Evolutionary conservation across 2,888 invertebrate species (phyloP).

Genomic region (Pseudococcus longispinus): DNA sequence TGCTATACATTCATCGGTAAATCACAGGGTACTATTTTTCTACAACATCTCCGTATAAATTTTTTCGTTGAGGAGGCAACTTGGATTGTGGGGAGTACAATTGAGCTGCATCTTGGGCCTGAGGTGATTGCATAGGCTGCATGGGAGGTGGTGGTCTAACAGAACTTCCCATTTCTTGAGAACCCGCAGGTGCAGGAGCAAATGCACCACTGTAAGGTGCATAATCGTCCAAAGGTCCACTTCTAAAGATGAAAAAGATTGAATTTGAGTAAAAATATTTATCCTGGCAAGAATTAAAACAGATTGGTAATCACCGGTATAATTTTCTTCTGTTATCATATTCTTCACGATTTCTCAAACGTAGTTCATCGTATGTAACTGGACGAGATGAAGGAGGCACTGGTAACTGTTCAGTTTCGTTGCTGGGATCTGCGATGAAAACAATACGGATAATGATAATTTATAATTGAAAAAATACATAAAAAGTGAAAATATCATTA

Average conservation of each 20-base stretch:
- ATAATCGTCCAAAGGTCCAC: slow-evolving; percentile 45
- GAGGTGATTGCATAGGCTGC: not conserved
- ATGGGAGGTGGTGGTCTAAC: not conserved
- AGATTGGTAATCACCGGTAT: slow-evolving; percentile 60
- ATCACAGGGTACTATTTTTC: slow-evolving; percentile 33
- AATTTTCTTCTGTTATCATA: slow-evolving; percentile 63
- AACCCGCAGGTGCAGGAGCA: slow-evolving; percentile 1
- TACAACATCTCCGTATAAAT: slow-evolving; percentile 47
- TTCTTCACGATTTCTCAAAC: slow-evolving; percentile 74
- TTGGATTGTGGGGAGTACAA: not conserved
- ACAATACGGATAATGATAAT: not conserved
- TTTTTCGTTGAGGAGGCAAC: slow-evolving; percentile 38
- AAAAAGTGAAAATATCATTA: slow-evolving; percentile 64
- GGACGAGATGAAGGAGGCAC: not conserved
- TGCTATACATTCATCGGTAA: not conserved
- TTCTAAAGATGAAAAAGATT: not conserved
- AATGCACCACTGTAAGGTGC: slow-evolving; percentile 6
- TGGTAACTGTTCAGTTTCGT: slow-evolving; percentile 55
- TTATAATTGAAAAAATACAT: not conserved
- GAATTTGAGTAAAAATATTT: not conserved
- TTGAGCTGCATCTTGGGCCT: not conserved
- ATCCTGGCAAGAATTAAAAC: not conserved
- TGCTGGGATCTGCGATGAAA: not conserved
- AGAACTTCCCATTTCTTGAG: not conserved
- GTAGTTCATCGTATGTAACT: slow-evolving; percentile 74